These are phyloP conservation scores for Furcula furcula DNA, from an alignment of 2,888 invertebrate genomes.

Conservation along the genomic window DNA sequence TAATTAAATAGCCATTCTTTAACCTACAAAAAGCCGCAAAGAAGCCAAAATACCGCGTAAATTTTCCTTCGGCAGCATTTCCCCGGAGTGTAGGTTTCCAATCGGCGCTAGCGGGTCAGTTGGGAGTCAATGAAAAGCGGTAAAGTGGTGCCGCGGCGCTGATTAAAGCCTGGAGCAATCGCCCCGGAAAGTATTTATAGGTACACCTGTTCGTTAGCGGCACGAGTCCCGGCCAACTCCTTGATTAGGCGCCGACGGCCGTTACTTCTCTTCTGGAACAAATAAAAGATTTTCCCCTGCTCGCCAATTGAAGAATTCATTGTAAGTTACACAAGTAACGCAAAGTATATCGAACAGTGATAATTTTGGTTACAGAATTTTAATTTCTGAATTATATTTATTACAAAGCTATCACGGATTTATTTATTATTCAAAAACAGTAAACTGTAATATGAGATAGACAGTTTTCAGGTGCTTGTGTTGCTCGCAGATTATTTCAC, in stretches of 20 bases:
- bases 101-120: conserved; percentile 72
- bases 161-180: conserved; percentile 81
- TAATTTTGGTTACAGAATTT: no score
- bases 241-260: conserved; percentile 80
- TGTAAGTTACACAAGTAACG: no score
- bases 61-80: conserved; percentile 63
- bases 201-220: conserved; percentile 81
- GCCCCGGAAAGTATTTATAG: conserved; percentile 80
- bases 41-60: conserved; percentile 55
- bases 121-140: conserved; percentile 78
- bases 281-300: conserved; percentile 70
- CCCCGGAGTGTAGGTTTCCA: conserved; percentile 72
- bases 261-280: conserved; percentile 71
- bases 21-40: conserved; percentile 30
- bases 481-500: no score
- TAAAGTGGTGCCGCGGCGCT: conserved; percentile 76
- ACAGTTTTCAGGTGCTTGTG: no score
- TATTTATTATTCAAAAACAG: no score
- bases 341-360: no score
- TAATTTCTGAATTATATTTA: no score
- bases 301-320: conserved; percentile 60
- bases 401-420: no score
- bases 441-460: no score
- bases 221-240: conserved; percentile 76
- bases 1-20: conserved; percentile 37